These are phyloP conservation scores for Intellagama lesueurii DNA, from an alignment of 2,797 vertebrate species.

Conservation along the genomic window DNA sequence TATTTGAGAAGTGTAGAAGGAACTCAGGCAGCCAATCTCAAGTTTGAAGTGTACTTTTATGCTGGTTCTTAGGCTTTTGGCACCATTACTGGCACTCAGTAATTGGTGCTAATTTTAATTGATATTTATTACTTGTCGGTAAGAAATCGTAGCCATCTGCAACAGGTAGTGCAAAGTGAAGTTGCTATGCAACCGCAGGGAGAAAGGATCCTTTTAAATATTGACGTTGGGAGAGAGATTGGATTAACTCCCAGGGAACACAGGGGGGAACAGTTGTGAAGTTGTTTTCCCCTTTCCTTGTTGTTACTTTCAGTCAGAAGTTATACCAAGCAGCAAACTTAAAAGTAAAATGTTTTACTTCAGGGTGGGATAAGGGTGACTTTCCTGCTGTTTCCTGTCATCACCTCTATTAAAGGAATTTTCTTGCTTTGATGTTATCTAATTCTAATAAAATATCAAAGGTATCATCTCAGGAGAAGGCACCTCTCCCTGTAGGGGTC, in stretches of 20 bases:
- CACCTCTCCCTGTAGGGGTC: background rate
- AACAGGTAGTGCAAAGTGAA: conserved; percentile 46
- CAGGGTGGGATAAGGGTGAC: background rate
- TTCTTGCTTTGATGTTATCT: background rate
- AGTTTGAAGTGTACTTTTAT: conserved; percentile 33
- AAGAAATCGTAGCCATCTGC: conserved; percentile 59
- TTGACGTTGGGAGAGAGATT: conserved; percentile 47
- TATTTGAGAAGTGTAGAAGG: conserved; percentile 20
- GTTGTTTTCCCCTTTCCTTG: background rate
- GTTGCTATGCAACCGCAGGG: conserved; percentile 73
- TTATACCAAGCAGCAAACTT: background rate
- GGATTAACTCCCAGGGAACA: conserved; percentile 46
- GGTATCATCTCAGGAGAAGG: background rate
- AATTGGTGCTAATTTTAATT: conserved; percentile 57
- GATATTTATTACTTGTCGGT: conserved; percentile 74
- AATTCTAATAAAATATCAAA: conserved; percentile 19
- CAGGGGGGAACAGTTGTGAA: background rate
- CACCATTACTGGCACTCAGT: conserved; percentile 28
- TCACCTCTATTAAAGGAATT: background rate
- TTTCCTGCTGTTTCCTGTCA: background rate
- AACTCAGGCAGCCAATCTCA: conserved; percentile 32
- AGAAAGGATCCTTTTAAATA: conserved; percentile 54
- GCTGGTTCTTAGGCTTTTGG: conserved; percentile 53
- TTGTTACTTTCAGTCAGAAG: background rate
- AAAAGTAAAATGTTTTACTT: conserved; percentile 19